Evolutionary conservation across 1,140 invertebrate species (phyloP).

Genomic region (Cydia strobilella): DNA sequence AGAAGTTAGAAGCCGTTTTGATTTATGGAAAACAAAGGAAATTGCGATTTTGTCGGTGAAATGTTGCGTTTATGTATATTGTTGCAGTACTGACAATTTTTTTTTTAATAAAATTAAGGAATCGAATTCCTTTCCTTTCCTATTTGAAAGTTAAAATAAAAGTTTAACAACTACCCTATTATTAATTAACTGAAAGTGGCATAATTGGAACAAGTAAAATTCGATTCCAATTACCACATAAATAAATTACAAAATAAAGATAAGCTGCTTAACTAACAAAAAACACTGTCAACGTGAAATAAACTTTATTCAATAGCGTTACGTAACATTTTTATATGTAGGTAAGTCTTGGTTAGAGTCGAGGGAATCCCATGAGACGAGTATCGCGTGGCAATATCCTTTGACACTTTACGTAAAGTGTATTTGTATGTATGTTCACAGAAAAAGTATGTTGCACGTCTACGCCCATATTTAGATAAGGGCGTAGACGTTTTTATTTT

Average conservation of each 20-base stretch:
- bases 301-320: background rate
- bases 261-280: background rate
- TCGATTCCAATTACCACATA: background rate
- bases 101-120: too few relatives aligned
- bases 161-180: too few relatives aligned
- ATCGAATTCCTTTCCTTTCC: too few relatives aligned
- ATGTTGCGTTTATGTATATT: too few relatives aligned
- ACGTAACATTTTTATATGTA: background rate
- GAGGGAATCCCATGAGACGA: background rate
- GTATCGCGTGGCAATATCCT: constrained; percentile 15
- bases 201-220: background rate
- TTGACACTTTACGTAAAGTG: constrained; percentile 1
- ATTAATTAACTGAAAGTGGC: too few relatives aligned
- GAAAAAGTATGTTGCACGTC: background rate
- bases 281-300: background rate
- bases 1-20: too few relatives aligned
- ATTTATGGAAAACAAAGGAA: too few relatives aligned
- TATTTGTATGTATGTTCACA: background rate
- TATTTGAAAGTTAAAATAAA: too few relatives aligned
- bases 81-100: too few relatives aligned
- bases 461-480: background rate
- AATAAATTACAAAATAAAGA: background rate
- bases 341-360: background rate
- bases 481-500: too few relatives aligned
- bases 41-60: too few relatives aligned